Conservation (phyloP, 1,140 invertebrate genomes). For the Hyphantria cunea region DNA sequence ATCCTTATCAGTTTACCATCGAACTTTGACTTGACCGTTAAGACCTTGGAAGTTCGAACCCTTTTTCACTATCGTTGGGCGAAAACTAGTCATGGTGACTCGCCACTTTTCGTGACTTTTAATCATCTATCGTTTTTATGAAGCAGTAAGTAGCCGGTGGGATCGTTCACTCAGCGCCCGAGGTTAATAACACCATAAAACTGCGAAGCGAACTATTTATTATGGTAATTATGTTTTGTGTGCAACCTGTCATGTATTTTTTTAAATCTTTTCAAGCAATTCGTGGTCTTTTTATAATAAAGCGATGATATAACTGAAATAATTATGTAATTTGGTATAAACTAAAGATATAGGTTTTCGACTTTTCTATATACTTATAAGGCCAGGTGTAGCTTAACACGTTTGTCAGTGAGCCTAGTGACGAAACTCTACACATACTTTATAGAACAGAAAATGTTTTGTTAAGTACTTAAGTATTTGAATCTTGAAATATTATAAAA, state of each 20-base stretch:
- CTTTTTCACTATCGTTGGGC: conserved; percentile 25
- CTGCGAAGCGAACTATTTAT: conserved; percentile 21
- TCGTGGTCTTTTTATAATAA: background rate
- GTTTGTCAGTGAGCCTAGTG: no score
- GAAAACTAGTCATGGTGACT: conserved; percentile 22
- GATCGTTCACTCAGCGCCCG: conserved; percentile 10
- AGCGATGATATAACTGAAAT: background rate
- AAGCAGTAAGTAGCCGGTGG: conserved; percentile 10
- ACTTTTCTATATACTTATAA: no score
- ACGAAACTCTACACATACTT: no score
- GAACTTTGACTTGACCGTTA: conserved; percentile 13
- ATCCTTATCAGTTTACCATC: conserved; percentile 20
- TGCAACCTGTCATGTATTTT: background rate
- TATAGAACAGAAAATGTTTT: no score
- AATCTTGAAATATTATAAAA: no score
- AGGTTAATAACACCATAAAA: conserved; percentile 24
- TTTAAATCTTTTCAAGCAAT: background rate
- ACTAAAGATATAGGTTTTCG: no score
- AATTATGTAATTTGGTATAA: conserved; percentile 11
- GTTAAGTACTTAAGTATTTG: no score
- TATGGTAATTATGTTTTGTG: conserved; percentile 27
- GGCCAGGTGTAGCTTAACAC: no score
- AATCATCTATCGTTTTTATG: conserved; percentile 24
- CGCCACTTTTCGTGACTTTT: conserved; percentile 9
- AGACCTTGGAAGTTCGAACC: conserved; percentile 2